Base-by-base conservation (phyloP, 2,888 invertebrate genomes). In the Helobdella robusta region DNA sequence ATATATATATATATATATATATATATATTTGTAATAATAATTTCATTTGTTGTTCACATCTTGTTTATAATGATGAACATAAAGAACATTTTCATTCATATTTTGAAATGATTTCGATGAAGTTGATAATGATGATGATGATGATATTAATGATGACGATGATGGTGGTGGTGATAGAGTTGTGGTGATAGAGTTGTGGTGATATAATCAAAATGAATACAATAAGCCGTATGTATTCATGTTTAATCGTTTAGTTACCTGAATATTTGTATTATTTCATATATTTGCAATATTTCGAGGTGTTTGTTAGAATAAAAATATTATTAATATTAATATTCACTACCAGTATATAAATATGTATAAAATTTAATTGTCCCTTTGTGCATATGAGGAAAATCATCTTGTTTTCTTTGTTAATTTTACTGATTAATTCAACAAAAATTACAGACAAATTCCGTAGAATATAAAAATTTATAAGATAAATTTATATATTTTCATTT, bases 91-190 rank as follows among this genome's bases (percentile, higher is more conserved):
- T n/a, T n/a, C n/a, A n/a, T n/a, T n/a, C n/a, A n/a, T n/a, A n/a
- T n/a, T n/a, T n/a, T n/a, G n/a, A 40, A 40, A 40, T 40, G 40
- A 40, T 50, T n/a, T 23, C 25, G 50, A 50, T 50, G 50, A 50
- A 23, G 50, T 23, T 50, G 50, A 50, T 50, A 5, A 50, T 8
- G 50, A 50, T 50, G 50, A 50, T 50, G 50, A 50, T 50, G 50
- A 50, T 50, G 50, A 50, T 50, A 25, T 23, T 50, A 25, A 50
- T 50, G 50, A 50, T 50, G 50, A 50, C 25, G 50, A 50, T 50
- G 50, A 50, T 50, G 50, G 25, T 50, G 50, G 25, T 50, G 50
- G 25, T 50, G 50, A 18, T 18, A 18, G 25, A 6, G 50, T 23
- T 50, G 50, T n/a, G n/a, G n/a, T n/a, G n/a, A n/a, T n/a, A n/a